These are phyloP conservation scores for Solenodon paradoxus DNA, from an alignment of 2,113 vertebrate species.

Conservation along the genomic window DNA sequence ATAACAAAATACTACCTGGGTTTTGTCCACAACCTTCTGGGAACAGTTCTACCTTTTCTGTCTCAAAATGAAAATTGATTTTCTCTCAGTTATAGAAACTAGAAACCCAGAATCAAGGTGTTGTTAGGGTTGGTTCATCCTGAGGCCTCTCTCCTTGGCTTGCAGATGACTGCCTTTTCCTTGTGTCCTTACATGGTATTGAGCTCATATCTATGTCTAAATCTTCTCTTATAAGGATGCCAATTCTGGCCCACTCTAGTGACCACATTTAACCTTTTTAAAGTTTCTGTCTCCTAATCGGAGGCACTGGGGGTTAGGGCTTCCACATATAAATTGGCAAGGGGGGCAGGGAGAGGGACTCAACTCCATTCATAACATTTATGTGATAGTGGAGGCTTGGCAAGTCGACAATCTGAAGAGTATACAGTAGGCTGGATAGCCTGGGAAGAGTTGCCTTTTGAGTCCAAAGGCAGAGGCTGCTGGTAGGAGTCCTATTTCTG, in stretches of 20 bases:
- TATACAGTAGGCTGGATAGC: background rate
- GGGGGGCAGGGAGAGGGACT: no score
- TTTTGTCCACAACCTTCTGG: background rate
- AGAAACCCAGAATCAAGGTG: background rate
- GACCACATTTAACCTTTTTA: background rate
- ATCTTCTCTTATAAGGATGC: background rate
- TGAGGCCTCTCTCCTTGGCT: background rate
- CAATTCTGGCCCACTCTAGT: background rate
- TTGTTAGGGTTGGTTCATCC: background rate
- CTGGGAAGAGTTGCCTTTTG: background rate
- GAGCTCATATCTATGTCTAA: background rate
- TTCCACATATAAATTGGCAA: background rate
- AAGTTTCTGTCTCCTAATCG: background rate
- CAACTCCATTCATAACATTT: background rate
- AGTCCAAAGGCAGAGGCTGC: background rate
- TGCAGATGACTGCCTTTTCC: background rate
- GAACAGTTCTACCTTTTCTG: background rate
- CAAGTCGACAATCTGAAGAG: background rate
- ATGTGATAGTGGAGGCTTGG: background rate
- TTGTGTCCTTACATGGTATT: background rate
- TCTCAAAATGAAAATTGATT: background rate
- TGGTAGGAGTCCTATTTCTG: background rate
- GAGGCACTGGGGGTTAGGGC: background rate
- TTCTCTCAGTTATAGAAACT: background rate
- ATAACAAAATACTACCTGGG: background rate